Evolutionary conservation across 2,888 invertebrate genomes (phyloP), one percentile per base, ranked within the genome.

Genomic region (Elgonia sp.): DNA sequence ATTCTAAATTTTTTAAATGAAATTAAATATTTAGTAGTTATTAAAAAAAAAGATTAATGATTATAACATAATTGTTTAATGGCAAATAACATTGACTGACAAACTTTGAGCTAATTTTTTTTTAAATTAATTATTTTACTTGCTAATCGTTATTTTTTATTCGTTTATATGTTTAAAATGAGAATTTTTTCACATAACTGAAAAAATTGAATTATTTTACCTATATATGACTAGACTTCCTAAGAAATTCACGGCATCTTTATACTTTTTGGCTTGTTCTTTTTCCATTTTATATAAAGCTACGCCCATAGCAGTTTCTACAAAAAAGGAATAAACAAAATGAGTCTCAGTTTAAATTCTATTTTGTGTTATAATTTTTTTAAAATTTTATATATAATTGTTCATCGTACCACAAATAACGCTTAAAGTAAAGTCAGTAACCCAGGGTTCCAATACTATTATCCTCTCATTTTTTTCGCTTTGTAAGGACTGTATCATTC

Each of bases 261-360:
- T 84, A 18, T 89, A 90, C 8, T 76, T 40, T 21, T 39, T 65
- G 9, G 81, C 85, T 42, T 72, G 76, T 29, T 77, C 46, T 69
- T 77, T 53, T 21, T 88, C 69, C 0, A 86, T 10, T 8, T 88
- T 55, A 46, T 82, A 53, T 40, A 88, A 55, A 3, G 72, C 57
- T 16, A 87, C 73, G 3, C 90, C 89, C 90, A 90, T 90, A 0
- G 90, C 88, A 21, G 95, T 95, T 89, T 96, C 95, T 94, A 92
- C 87, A 91, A 93, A 37, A 60, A 42, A 9, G n/a, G 29, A 14
- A n/a, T 53, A n/a, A n/a, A n/a, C n/a, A n/a, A n/a, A n/a, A n/a
- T n/a, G n/a, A n/a, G n/a, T n/a, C 16, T 53, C 53, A 12, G 53
- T 42, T 42, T 42, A 42, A 42, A 9, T 42, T 42, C 42, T 42